Percentiles rank a stretch among this genome's conserved stretches.
These are phyloP conservation scores for Drosophila takahashii DNA, from an alignment of 1,140 invertebrate species.

Conservation along the genomic window DNA sequence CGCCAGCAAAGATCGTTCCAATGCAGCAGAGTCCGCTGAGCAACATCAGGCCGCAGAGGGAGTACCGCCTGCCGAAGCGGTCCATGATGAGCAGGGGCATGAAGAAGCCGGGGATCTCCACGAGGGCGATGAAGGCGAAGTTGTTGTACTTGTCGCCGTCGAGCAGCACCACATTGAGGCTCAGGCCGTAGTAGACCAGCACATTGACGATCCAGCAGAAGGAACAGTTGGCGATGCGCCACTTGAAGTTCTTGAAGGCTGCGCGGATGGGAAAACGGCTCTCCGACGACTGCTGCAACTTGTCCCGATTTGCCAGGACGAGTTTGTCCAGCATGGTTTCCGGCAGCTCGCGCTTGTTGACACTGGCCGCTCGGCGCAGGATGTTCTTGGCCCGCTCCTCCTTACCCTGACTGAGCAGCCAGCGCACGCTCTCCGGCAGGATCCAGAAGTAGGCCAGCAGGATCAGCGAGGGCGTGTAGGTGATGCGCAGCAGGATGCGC, in stretches of 20 bases:
- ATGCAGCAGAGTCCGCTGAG: slow-evolving; percentile 86
- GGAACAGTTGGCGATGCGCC: slow-evolving; percentile 87
- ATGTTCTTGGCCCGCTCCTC: slow-evolving; percentile 87
- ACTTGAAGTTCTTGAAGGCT: slow-evolving; percentile 87
- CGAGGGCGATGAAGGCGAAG: slow-evolving; percentile 89
- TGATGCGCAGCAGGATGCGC: slow-evolving; percentile 88
- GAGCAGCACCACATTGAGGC: slow-evolving; percentile 91
- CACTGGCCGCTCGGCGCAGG: slow-evolving; percentile 87
- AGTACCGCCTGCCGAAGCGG: slow-evolving; percentile 87
- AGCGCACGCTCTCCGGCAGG: slow-evolving; percentile 89
- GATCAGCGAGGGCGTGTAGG: slow-evolving; percentile 89
- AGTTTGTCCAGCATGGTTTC: slow-evolving; percentile 86
- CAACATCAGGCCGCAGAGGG: slow-evolving; percentile 87
- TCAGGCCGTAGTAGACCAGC: slow-evolving; percentile 93
- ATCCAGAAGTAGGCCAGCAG: slow-evolving; percentile 87
- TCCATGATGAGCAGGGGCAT: slow-evolving; percentile 88
- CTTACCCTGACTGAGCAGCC: slow-evolving; percentile 90
- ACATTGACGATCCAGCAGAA: slow-evolving; percentile 90
- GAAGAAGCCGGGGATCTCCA: slow-evolving; percentile 90
- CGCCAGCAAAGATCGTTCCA: slow-evolving; percentile 63
- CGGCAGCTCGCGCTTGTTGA: slow-evolving; percentile 88
- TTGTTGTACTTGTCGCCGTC: slow-evolving; percentile 90
- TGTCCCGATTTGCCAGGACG: slow-evolving; percentile 79
- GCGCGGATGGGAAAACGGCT: slow-evolving; percentile 84
- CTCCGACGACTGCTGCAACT: slow-evolving; percentile 77